A percentile compares a stretch with the other conserved stretches of the same genome.
Evolutionary conservation across 2,888 invertebrate species (phyloP).

Genomic region (Shargacucullia verbasci): DNA sequence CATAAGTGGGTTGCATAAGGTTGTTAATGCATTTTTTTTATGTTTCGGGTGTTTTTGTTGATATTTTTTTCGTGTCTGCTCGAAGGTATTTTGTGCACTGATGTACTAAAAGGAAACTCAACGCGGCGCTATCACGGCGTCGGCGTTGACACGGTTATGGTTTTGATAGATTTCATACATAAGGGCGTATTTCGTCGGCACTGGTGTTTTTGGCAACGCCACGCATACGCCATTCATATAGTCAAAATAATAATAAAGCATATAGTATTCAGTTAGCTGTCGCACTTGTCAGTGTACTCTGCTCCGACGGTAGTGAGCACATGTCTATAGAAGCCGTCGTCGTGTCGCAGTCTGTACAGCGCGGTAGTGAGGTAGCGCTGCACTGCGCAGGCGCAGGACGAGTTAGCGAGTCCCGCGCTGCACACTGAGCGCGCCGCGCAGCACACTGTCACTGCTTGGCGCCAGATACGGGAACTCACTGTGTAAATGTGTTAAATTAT

Average conservation of each 20-base stretch:
- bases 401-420: conserved; percentile 43
- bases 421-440: conserved; percentile 81
- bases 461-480: conserved; percentile 90
- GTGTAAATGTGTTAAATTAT: conserved; percentile 26
- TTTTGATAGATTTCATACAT: no score
- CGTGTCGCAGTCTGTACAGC: conserved; percentile 66
- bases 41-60: no score
- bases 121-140: no score
- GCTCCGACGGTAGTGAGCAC: conserved; percentile 62
- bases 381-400: conserved; percentile 60
- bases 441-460: conserved; percentile 90
- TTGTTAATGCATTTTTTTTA: no score
- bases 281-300: conserved; percentile 50
- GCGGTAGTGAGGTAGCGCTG: conserved; percentile 75
- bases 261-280: conserved; percentile 10
- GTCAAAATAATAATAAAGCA: background rate
- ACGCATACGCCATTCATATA: no score
- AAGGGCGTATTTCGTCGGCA: no score
- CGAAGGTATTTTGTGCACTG: no score
- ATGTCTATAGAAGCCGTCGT: conserved; percentile 68
- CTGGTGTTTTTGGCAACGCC: no score
- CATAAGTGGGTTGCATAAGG: no score
- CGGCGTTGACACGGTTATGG: no score
- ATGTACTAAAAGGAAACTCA: no score
- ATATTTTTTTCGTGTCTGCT: no score